These are phyloP conservation scores for Tinea semifulvella DNA, from an alignment of 2,888 invertebrate genomes.

Conservation along the genomic window DNA sequence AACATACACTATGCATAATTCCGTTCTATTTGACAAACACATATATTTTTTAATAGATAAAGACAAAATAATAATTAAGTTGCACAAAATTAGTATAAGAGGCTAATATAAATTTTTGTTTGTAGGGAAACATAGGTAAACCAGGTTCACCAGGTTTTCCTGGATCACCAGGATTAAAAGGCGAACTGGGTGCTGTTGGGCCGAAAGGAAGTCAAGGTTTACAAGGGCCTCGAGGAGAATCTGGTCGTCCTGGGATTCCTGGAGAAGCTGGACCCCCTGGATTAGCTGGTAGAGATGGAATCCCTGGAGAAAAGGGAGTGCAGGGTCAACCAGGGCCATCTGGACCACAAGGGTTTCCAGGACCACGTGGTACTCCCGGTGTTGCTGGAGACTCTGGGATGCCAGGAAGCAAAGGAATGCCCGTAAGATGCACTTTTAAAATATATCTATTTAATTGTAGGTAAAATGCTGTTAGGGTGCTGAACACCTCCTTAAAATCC, in stretches of 20 bases:
- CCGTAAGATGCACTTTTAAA: conserved; percentile 46
- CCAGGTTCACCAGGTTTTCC: conserved; percentile 87
- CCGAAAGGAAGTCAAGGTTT: conserved; percentile 84
- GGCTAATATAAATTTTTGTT: conserved; percentile 5
- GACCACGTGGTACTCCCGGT: conserved; percentile 81
- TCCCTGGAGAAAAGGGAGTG: conserved; percentile 82
- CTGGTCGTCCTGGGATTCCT: conserved; percentile 79
- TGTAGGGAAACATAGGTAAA: conserved; percentile 81
- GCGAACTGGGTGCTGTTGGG: conserved; percentile 78
- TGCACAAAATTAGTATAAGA: no score
- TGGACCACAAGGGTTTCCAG: conserved; percentile 85
- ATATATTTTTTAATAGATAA: no score
- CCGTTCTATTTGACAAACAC: background rate
- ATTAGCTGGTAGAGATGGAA: conserved; percentile 80
- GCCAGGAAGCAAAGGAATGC: conserved; percentile 78
- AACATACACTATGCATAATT: background rate
- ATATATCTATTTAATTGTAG: no score
- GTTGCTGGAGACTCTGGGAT: conserved; percentile 76
- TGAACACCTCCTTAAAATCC: no score
- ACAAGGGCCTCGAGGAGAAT: conserved; percentile 83
- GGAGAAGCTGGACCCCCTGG: conserved; percentile 82
- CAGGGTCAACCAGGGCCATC: conserved; percentile 75
- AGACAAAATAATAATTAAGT: no score
- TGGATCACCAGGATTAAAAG: conserved; percentile 82
- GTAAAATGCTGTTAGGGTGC: no score